Evolutionary conservation across 2,113 vertebrate genomes (phyloP).

Genomic region (Bothrops jararaca): DNA sequence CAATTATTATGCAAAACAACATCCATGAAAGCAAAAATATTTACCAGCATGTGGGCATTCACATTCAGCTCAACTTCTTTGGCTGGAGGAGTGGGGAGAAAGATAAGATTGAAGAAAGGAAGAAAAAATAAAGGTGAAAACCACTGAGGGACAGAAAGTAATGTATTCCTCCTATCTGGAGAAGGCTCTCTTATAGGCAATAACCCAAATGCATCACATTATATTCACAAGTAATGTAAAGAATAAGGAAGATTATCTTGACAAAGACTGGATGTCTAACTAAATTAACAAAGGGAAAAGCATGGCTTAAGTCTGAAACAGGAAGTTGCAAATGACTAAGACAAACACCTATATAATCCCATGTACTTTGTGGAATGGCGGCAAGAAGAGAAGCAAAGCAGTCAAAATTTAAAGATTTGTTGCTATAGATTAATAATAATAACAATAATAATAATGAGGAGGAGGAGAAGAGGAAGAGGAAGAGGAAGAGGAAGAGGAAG

Average conservation of each 20-base stretch:
- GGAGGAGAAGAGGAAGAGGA: too few relatives aligned
- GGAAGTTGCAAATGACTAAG: background rate
- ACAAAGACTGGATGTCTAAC: background rate
- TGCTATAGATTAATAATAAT: background rate
- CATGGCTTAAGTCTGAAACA: background rate
- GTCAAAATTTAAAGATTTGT: background rate
- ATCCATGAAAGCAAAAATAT: background rate
- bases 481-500: too few relatives aligned
- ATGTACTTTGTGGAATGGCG: background rate
- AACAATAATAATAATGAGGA: too few relatives aligned
- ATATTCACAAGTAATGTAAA: background rate
- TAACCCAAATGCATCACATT: too few relatives aligned
- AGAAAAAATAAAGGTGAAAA: background rate
- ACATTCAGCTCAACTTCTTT: background rate
- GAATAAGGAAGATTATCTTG: background rate
- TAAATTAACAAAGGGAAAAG: background rate
- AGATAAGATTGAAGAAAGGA: background rate
- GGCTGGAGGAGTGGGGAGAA: background rate
- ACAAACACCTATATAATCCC: background rate
- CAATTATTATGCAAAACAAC: slow-evolving; percentile 44
- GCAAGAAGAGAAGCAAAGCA: background rate
- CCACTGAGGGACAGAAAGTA: background rate
- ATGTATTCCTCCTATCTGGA: background rate
- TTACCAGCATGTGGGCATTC: background rate
- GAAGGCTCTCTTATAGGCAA: background rate